Evolutionary conservation across 2,797 vertebrate genomes (phyloP), one percentile per base, ranked within the genome.

Genomic region (Spea hammondii): DNA sequence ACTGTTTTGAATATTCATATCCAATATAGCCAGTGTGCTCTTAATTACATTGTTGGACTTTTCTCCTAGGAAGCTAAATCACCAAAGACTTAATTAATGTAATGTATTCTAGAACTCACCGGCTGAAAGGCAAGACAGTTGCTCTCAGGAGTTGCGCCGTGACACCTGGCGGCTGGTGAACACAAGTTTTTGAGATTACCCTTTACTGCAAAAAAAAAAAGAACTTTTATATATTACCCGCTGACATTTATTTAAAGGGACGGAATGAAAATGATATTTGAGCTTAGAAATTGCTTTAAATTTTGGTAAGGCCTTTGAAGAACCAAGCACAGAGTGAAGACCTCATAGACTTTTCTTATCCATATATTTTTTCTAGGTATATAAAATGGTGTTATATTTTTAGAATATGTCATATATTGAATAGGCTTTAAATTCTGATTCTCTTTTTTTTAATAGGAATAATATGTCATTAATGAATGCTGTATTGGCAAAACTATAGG

Each of bases 21-120:
- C 92, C 94, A 95, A 97, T 96, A 95, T 93, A 95, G 93, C 90
- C 89, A 91, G 94, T 94, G 91, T 91, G 93, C 92, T 93, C 95
- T 99, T 98, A 99, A 99, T 98, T 98, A 98, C 95, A 96, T 96
- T 96, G 96, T 95, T 96, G 96, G 96, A 96, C 95, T 94, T 96
- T 93, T 92, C 95, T 98, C 96, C 88, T 89, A 96, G 96, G 96
- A 98, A 93, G 91, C 93, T 95, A 97, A 99, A 97, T 98, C 97
- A 98, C 97, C 92, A 92, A 96, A 97, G 97, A 94, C 95, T 98
- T 99, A 97, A 99, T 99, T 99, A 99, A 96, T 95, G 92, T 98
- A 99, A 99, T 98, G 95, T 98, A 99, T 99, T 98, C 96, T 90
- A 93, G 94, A 93, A 94, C 95, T 95, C 90, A 88, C 91, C 93